Evolutionary conservation across 2,888 invertebrate genomes (phyloP).

Genomic region (Drosophila lutescens): DNA sequence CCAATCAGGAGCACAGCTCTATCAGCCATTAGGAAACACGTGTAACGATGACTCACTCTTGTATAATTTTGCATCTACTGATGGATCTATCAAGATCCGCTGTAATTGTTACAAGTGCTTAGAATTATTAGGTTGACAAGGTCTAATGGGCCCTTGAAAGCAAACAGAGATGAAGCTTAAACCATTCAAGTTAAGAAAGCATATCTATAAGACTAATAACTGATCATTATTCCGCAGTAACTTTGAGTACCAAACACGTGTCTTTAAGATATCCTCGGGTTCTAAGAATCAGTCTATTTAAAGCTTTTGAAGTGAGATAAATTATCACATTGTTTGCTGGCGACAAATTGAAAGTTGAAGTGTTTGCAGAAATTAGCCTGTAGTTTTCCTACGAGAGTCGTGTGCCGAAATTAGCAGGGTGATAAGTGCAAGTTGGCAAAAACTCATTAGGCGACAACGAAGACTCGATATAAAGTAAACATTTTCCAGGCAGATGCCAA

Average conservation of each 20-base stretch:
- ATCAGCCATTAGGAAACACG: slow-evolving; percentile 24
- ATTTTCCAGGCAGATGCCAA: background rate
- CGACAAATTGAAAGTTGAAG: slow-evolving; percentile 24
- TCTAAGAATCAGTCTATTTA: slow-evolving; percentile 18
- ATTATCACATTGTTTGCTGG: slow-evolving; percentile 15
- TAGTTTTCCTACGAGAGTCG: slow-evolving; percentile 47
- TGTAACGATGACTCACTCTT: slow-evolving; percentile 18
- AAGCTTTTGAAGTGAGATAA: background rate
- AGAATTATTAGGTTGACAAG: background rate
- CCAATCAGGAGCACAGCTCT: background rate
- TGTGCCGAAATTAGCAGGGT: slow-evolving; percentile 54
- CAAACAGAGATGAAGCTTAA: background rate
- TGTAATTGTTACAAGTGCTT: slow-evolving; percentile 3
- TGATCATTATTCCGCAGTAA: background rate
- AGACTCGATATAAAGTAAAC: slow-evolving; percentile 57
- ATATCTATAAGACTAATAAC: too few species aligned
- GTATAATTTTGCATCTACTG: background rate
- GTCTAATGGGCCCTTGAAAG: background rate
- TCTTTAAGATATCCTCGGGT: background rate
- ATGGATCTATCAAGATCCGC: background rate
- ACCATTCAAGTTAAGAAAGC: background rate
- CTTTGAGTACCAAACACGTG: background rate
- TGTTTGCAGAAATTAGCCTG: slow-evolving; percentile 56
- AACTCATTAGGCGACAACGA: slow-evolving; percentile 51
- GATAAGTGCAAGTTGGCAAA: slow-evolving; percentile 40